These are phyloP conservation scores for Pangasianodon gigas DNA, from an alignment of 2,113 vertebrate species.

Conservation along the genomic window DNA sequence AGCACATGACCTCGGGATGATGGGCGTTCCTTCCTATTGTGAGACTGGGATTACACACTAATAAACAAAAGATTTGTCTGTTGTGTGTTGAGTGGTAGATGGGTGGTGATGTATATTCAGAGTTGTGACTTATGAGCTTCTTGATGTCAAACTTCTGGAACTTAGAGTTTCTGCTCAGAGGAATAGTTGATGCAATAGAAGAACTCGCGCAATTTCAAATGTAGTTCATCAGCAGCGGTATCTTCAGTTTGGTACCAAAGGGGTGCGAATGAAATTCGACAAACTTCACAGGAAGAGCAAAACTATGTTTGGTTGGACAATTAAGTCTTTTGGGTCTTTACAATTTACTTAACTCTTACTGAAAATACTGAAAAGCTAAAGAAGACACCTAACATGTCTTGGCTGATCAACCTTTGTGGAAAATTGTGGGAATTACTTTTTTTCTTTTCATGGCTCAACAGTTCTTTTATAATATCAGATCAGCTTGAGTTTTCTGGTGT, in stretches of 20 bases:
- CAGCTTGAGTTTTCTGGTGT: not conserved
- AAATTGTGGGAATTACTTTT: too few relatives aligned
- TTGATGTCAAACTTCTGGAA: not conserved
- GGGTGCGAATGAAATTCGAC: not conserved
- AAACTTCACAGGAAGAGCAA: not conserved
- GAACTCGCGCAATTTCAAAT: not conserved
- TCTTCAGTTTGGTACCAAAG: not conserved
- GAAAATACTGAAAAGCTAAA: too few relatives aligned
- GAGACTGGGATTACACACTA: not conserved
- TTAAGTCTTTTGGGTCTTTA: too few relatives aligned
- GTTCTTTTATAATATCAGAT: not conserved
- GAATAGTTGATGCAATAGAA: not conserved
- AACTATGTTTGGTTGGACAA: too few relatives aligned
- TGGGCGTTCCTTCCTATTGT: not conserved
- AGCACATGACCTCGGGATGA: conserved; percentile 15
- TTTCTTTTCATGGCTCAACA: too few relatives aligned
- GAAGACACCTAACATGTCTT: too few relatives aligned
- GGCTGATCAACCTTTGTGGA: too few relatives aligned
- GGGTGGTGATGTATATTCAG: not conserved
- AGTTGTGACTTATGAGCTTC: not conserved
- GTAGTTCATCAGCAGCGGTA: not conserved
- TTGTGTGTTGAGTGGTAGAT: not conserved
- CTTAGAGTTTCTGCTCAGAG: too few relatives aligned
- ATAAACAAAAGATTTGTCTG: not conserved
- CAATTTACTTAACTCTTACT: too few relatives aligned